Percentiles rank a stretch among this genome's conserved stretches.
These are phyloP conservation scores for Neodiprion pinetum DNA, from an alignment of 1,140 invertebrate genomes.

Conservation along the genomic window DNA sequence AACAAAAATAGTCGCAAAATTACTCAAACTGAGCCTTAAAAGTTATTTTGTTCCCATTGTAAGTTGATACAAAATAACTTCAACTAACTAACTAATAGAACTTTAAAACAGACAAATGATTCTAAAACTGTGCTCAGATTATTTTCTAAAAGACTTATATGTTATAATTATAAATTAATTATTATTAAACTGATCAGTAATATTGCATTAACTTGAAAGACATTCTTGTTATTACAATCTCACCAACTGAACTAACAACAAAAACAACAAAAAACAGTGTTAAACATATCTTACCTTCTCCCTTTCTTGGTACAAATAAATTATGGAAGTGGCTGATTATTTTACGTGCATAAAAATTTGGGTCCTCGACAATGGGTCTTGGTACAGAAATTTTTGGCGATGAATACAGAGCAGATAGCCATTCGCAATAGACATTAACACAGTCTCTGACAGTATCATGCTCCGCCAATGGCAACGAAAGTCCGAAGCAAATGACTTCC, in stretches of 20 bases:
- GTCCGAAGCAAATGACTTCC: slow-evolving; percentile 92
- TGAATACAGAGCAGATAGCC: slow-evolving; percentile 88
- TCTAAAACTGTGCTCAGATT: too few species aligned
- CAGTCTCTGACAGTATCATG: slow-evolving; percentile 95
- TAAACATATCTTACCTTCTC: slow-evolving; percentile 75
- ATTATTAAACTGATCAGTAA: slow-evolving; percentile 18
- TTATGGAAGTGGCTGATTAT: slow-evolving; percentile 95
- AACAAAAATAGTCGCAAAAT: slow-evolving; percentile 1
- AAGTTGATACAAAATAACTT: slow-evolving; percentile 4
- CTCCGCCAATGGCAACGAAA: slow-evolving; percentile 87
- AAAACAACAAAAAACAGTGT: slow-evolving; percentile 25
- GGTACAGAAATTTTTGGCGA: slow-evolving; percentile 84
- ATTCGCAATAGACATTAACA: slow-evolving; percentile 96
- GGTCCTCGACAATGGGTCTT: slow-evolving; percentile 84
- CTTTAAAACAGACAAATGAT: too few species aligned
- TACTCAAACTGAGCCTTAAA: slow-evolving; percentile 12
- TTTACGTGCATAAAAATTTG: slow-evolving; percentile 89
- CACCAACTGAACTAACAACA: not conserved
- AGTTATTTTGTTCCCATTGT: slow-evolving; percentile 11
- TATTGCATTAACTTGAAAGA: not conserved
- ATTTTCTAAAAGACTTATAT: too few species aligned
- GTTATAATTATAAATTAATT: slow-evolving; percentile 12
- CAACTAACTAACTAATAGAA: too few species aligned
- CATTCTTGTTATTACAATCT: slow-evolving; percentile 12
- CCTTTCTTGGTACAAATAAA: slow-evolving; percentile 92